Conservation (phyloP, 2,797 vertebrate species). For the Anguilla pacifica region DNA sequence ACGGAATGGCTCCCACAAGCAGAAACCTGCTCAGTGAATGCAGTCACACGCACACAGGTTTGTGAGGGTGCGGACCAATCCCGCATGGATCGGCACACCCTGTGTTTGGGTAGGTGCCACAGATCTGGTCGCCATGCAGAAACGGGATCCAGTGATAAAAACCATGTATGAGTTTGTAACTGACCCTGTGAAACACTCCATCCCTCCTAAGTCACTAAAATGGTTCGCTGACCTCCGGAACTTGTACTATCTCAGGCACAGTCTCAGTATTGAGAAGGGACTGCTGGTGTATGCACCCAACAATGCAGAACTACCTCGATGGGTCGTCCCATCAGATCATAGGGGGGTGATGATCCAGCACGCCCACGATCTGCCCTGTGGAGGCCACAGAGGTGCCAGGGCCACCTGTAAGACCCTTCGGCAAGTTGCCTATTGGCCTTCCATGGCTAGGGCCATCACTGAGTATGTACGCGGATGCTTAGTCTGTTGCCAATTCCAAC, state of each 20-base stretch:
- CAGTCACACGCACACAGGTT: background rate
- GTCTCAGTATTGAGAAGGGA: background rate
- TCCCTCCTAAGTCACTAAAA: too few relatives aligned
- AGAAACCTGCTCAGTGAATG: background rate
- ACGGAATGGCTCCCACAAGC: background rate
- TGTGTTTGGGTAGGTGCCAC: background rate
- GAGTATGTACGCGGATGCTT: conserved; percentile 23
- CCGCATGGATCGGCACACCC: too few relatives aligned
- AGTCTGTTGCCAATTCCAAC: conserved; percentile 33
- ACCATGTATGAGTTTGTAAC: background rate
- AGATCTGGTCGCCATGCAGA: background rate
- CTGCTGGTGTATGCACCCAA: background rate
- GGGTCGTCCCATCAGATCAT: conserved; percentile 4
- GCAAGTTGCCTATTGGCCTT: conserved; percentile 27
- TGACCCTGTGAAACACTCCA: background rate
- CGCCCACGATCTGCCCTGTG: conserved; percentile 21
- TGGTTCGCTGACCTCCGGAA: background rate
- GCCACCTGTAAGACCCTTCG: background rate
- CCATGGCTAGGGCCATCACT: background rate
- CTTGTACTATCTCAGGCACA: background rate
- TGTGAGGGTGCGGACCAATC: accelerated
- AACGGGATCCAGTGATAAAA: background rate
- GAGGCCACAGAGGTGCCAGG: background rate
- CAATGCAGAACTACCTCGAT: background rate
- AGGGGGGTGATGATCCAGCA: conserved; percentile 14